Conservation (phyloP, 92 coral and sea anemone species). For the Desmophyllum pertusum region DNA sequence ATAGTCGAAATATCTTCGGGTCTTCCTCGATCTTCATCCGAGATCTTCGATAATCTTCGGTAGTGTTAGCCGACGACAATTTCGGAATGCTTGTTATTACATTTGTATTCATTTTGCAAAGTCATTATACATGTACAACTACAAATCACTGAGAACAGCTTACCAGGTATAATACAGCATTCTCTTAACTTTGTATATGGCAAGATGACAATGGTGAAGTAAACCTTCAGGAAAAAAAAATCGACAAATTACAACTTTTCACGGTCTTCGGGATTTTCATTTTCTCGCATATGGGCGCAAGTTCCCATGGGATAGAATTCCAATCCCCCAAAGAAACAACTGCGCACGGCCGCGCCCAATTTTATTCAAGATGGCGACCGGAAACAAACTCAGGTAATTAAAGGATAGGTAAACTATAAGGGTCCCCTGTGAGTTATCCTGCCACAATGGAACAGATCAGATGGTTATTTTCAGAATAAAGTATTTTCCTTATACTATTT, state of each 20-base stretch:
- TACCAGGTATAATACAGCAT: conserved; percentile 69
- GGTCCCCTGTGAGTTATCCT: not conserved
- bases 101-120: no score
- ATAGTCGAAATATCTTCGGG: not conserved
- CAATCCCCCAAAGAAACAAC: no score
- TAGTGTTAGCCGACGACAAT: not conserved
- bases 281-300: no score
- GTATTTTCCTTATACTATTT: no score
- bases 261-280: no score
- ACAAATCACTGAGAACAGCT: not conserved
- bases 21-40: not conserved
- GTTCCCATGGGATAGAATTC: not conserved
- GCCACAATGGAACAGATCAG: no score
- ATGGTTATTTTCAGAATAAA: no score
- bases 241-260: not conserved
- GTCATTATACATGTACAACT: no score
- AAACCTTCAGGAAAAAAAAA: conserved; percentile 59
- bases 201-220: conserved; percentile 68
- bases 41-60: not conserved
- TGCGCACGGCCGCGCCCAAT: not conserved
- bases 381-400: not conserved
- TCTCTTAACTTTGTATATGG: conserved; percentile 70
- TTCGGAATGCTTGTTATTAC: no score
- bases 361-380: not conserved
- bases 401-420: no score